Conservation (phyloP, 2,113 vertebrate genomes). For the Indri indri region DNA sequence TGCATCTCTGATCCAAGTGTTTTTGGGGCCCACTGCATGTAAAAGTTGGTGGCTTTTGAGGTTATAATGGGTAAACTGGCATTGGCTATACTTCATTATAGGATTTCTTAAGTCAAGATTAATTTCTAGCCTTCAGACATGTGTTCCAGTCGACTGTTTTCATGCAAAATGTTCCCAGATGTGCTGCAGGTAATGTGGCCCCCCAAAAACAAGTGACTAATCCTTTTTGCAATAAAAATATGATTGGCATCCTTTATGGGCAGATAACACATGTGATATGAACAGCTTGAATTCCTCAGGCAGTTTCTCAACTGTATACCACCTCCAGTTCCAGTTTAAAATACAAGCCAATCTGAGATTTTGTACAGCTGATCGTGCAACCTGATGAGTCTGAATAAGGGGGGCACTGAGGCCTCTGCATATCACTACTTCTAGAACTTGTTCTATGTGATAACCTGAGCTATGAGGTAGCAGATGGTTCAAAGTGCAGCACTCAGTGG, state of each 20-base stretch:
- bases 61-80: background rate
- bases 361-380: background rate
- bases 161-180: constrained; percentile 42
- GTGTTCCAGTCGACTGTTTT: background rate
- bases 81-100: background rate
- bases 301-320: constrained; percentile 47
- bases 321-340: constrained; percentile 53
- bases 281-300: constrained; percentile 59
- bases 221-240: constrained; percentile 23
- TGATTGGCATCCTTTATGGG: constrained; percentile 23
- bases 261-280: background rate
- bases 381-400: background rate
- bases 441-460: background rate
- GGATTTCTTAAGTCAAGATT: background rate
- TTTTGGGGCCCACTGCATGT: background rate
- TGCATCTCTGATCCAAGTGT: background rate
- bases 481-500: background rate
- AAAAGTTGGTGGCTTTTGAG: background rate
- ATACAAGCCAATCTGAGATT: constrained; percentile 49
- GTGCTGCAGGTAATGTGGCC: background rate
- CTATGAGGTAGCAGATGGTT: background rate
- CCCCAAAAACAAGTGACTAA: background rate
- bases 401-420: background rate
- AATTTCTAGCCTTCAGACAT: background rate
- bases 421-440: background rate